Conservation (phyloP, 2,113 vertebrate species). For the Scomber colias region DNA sequence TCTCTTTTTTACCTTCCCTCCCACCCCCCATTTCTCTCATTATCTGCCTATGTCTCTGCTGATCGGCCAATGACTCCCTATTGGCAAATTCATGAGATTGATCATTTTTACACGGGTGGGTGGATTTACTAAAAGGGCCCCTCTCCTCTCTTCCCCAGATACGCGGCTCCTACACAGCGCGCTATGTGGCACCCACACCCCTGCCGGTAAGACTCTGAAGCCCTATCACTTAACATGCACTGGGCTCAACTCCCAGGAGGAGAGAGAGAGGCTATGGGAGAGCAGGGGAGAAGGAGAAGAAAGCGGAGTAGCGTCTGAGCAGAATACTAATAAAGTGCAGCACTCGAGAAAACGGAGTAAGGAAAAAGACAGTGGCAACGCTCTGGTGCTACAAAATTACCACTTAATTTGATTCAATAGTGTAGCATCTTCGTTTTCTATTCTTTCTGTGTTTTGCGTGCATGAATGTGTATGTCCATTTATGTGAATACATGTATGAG, state of each 20-base stretch:
- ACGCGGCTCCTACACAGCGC: slow-evolving; percentile 28
- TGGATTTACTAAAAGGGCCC: slow-evolving; percentile 63
- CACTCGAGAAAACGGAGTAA: slow-evolving; percentile 52
- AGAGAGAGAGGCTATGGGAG: slow-evolving; percentile 31
- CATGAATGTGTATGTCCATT: slow-evolving; percentile 5
- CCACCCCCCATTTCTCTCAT: slow-evolving; percentile 51
- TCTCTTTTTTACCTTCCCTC: not conserved
- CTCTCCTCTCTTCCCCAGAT: not conserved
- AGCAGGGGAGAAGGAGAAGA: slow-evolving; percentile 57
- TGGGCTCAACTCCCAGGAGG: slow-evolving; percentile 75
- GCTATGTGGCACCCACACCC: slow-evolving; percentile 62
- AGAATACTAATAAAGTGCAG: slow-evolving; percentile 80
- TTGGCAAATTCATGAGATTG: slow-evolving; percentile 78
- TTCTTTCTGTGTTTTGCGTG: slow-evolving; percentile 17
- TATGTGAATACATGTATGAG: slow-evolving; percentile 20
- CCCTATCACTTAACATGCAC: slow-evolving; percentile 80
- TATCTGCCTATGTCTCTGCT: slow-evolving; percentile 64
- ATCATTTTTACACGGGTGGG: slow-evolving; percentile 74
- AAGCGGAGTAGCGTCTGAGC: slow-evolving; percentile 61
- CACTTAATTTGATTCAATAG: slow-evolving; percentile 79
- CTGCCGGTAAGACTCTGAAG: slow-evolving; percentile 60
- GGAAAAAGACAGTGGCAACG: slow-evolving; percentile 56
- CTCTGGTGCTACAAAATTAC: slow-evolving; percentile 71
- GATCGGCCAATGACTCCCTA: slow-evolving; percentile 70
- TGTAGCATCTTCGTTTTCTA: slow-evolving; percentile 66